These are phyloP conservation scores for Sycobia sp. DNA, from an alignment of 1,140 invertebrate species.

Conservation along the genomic window DNA sequence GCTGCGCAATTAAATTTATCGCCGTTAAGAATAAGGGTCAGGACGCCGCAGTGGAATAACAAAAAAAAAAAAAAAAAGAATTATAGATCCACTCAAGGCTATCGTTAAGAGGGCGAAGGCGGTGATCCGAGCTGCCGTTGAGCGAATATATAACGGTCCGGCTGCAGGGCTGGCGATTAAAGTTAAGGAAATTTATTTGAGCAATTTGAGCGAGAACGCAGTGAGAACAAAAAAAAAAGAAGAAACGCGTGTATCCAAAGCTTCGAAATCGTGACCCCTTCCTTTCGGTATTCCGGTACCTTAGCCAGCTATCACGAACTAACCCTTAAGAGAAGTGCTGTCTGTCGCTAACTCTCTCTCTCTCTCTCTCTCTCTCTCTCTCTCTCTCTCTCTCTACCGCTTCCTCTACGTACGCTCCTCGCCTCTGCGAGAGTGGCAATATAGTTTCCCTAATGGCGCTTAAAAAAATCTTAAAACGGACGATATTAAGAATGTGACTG, in stretches of 20 bases:
- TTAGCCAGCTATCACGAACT: constrained; percentile 14
- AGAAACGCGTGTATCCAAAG: constrained; percentile 51
- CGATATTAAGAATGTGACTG: constrained; percentile 63
- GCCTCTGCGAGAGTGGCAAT: constrained; percentile 55
- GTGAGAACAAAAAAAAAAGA: too few relatives aligned
- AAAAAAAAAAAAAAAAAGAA: constrained; percentile 14
- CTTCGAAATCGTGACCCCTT: constrained; percentile 39
- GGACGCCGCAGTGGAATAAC: too few relatives aligned
- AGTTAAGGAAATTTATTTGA: constrained; percentile 62
- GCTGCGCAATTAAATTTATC: constrained; percentile 1
- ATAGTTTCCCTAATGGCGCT: constrained; percentile 63
- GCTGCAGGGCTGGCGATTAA: constrained; percentile 41
- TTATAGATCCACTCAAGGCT: constrained; percentile 6
- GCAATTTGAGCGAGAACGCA: constrained; percentile 53
- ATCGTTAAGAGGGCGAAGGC: constrained; percentile 47
- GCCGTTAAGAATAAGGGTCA: neutral
- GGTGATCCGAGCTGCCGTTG: constrained; percentile 41
- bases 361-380: constrained; percentile 13
- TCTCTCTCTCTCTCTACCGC: too few relatives aligned
- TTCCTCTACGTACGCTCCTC: neutral
- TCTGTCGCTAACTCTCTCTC: too few relatives aligned
- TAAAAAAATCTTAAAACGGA: constrained; percentile 63
- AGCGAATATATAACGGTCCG: constrained; percentile 35
- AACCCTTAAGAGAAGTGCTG: constrained; percentile 21
- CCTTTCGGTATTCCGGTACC: constrained; percentile 10